Base-by-base conservation (phyloP, 2,888 invertebrate species). In the Meganola albula region DNA sequence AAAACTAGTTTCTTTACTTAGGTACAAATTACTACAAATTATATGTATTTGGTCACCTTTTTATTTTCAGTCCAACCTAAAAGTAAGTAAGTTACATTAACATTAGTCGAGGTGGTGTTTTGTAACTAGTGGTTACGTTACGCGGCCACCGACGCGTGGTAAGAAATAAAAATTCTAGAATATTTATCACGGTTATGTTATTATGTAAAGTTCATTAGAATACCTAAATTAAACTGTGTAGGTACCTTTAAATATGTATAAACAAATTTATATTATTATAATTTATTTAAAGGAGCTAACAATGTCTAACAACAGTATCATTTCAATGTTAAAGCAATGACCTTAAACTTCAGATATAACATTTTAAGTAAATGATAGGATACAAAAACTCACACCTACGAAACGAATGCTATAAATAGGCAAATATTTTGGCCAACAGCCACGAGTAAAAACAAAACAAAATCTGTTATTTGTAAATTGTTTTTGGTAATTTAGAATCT, bases 341-440 rank as follows among this genome's bases (percentile, higher is more conserved):
- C 58, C 55, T 56, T 54, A 55, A 58, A 59, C 59, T 56, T 62
- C 20, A 20, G 4, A 7, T n/a, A 20, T 2, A 20, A n/a, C 4
- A 5, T 4, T 38, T 12, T 29, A 35, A 12, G 31, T 24, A 41
- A 40, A 49, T 49, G 42, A 35, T 30, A 36, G 23, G 25, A 41
- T 35, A 32, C 24, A 23, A 8, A 52, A 48, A 48, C 41, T 48
- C 50, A 53, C 57, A 53, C 54, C 48, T 55, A 58, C 53, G 48
- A 48, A 48, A 44, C 50, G 44, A 44, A 40, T 34, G 50, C 54
- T 61, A 71, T 63, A 64, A 66, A 65, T 65, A 70, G 53, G 40
- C 45, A 40, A 35, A 31, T 40, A 51, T 39, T 67, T 59, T 74
- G 76, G 76, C 74, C 48, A 45, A 36, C 32, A 48, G 70, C 74